A percentile compares a stretch with the other conserved stretches of the same genome.
These are phyloP conservation scores for Chlamydotis undulata DNA, from an alignment of 2,113 vertebrate species.

Conservation along the genomic window DNA sequence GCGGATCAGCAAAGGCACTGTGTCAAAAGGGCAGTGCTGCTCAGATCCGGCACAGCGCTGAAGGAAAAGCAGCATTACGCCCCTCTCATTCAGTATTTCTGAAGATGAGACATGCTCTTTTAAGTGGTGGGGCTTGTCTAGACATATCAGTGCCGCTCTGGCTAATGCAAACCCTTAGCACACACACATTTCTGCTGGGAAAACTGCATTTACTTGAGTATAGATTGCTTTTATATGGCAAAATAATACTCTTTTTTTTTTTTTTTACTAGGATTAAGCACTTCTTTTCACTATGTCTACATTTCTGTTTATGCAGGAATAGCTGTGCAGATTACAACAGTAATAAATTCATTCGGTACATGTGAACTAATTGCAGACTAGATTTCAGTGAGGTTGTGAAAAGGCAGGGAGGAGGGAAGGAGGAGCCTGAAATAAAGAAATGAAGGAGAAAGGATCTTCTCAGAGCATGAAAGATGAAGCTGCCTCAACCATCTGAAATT, in stretches of 20 bases:
- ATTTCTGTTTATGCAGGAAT: not conserved
- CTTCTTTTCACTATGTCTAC: not conserved
- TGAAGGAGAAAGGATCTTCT: not conserved
- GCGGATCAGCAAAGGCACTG: not conserved
- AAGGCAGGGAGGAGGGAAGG: not conserved
- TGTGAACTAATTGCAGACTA: not conserved
- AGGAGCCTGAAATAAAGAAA: not conserved
- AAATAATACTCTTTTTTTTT: not conserved
- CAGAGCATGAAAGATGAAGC: not conserved
- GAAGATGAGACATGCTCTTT: not conserved
- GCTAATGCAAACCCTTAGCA: not conserved
- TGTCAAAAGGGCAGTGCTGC: not conserved
- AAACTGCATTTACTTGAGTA: not conserved
- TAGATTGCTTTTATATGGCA: not conserved
- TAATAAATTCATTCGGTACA: not conserved
- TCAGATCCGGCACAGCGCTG: not conserved
- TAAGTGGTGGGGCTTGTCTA: not conserved
- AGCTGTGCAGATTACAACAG: not conserved
- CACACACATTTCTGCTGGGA: not conserved
- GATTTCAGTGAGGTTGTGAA: not conserved
- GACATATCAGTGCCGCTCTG: not conserved
- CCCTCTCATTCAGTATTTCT: not conserved
- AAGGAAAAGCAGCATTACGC: not conserved
- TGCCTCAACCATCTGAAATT: not conserved
- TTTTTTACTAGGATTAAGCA: not conserved